Evolutionary conservation across 2,797 vertebrate species (phyloP).

Genomic region (Oophaga sylvatica): DNA sequence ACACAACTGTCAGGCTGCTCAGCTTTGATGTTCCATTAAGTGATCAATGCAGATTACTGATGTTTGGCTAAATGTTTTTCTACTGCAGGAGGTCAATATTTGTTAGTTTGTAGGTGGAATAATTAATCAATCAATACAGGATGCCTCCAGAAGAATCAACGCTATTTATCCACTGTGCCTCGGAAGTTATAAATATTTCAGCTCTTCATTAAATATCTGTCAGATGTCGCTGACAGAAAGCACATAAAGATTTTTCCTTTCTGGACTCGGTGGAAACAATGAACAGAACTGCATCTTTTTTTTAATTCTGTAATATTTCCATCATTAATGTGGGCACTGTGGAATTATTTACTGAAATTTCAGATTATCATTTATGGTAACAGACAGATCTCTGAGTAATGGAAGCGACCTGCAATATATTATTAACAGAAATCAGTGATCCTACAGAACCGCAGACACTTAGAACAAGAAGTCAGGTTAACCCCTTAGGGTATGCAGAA

Average conservation of each 20-base stretch:
- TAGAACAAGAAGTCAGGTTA: background rate
- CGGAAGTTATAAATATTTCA: slow-evolving; percentile 69
- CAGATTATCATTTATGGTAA: slow-evolving; percentile 8
- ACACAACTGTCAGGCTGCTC: slow-evolving; percentile 86
- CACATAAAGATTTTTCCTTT: slow-evolving; percentile 15
- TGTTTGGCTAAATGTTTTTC: slow-evolving; percentile 85
- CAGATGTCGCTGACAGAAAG: slow-evolving; percentile 17
- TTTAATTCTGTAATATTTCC: slow-evolving; percentile 15
- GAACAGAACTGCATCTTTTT: background rate
- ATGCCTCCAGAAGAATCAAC: slow-evolving; percentile 75
- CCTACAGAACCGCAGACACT: background rate
- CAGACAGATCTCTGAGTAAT: background rate
- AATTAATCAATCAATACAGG: slow-evolving; percentile 97
- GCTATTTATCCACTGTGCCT: slow-evolving; percentile 67
- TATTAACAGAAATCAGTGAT: background rate
- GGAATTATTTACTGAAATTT: slow-evolving; percentile 25
- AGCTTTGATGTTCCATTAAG: slow-evolving; percentile 98
- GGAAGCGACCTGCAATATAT: background rate
- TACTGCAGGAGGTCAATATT: slow-evolving; percentile 92
- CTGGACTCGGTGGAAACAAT: background rate
- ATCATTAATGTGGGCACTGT: background rate
- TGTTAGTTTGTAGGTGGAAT: slow-evolving; percentile 97
- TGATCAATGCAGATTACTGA: slow-evolving; percentile 91
- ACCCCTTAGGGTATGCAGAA: background rate
- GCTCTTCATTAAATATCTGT: slow-evolving; percentile 54